Evolutionary conservation across 2,888 invertebrate species (phyloP).

Genomic region (Drosophila macrospina): DNA sequence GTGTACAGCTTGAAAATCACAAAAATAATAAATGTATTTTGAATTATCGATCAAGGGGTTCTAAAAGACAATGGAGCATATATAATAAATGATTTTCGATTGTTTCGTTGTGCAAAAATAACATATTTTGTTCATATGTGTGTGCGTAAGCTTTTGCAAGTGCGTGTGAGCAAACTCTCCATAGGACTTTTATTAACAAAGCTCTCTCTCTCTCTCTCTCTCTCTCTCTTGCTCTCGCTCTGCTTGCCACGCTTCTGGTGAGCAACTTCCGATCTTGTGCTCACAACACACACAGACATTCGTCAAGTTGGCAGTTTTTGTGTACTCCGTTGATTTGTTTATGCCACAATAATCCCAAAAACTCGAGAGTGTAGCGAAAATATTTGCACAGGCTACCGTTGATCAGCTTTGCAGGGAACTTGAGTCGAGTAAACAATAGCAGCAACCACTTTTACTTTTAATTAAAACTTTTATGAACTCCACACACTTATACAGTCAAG

Average conservation of each 20-base stretch:
- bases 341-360: slow-evolving; percentile 30
- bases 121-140: not conserved
- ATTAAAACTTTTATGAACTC: slow-evolving; percentile 66
- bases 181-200: not conserved
- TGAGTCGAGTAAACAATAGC: slow-evolving; percentile 57
- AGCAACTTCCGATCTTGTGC: slow-evolving; percentile 40
- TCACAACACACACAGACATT: slow-evolving; percentile 9
- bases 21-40: slow-evolving; percentile 33
- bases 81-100: slow-evolving; percentile 23
- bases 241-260: slow-evolving; percentile 37
- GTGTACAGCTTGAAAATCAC: slow-evolving; percentile 19
- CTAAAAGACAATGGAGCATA: slow-evolving; percentile 48
- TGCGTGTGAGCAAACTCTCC: not conserved
- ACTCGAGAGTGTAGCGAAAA: slow-evolving; percentile 48
- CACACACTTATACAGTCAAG: slow-evolving; percentile 3
- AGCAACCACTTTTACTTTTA: slow-evolving; percentile 64
- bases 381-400: slow-evolving; percentile 74
- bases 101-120: slow-evolving; percentile 23
- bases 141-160: slow-evolving; percentile 2
- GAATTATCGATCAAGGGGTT: slow-evolving; percentile 40
- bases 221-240: too few species aligned
- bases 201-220: not conserved
- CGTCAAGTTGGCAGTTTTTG: slow-evolving; percentile 43
- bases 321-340: slow-evolving; percentile 54
- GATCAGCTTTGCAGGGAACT: slow-evolving; percentile 41